These are phyloP conservation scores for Lineus longissimus DNA, from an alignment of 1,140 invertebrate species.

Conservation along the genomic window DNA sequence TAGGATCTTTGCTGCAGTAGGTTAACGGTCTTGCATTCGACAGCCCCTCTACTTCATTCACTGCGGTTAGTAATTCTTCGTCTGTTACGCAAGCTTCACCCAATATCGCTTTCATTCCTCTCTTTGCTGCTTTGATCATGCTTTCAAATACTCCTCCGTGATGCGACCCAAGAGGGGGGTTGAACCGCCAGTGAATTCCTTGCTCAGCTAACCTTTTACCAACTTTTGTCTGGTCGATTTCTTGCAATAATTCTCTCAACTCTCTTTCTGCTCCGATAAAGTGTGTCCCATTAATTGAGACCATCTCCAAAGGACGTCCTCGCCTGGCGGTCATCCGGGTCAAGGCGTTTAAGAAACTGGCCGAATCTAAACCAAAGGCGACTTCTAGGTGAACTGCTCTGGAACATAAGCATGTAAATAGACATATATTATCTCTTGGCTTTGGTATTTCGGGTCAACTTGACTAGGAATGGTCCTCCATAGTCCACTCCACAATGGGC, in stretches of 20 bases:
- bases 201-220: neutral
- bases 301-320: conserved; percentile 9
- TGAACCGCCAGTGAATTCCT: neutral
- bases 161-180: conserved; percentile 14
- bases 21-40: conserved; percentile 30
- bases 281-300: conserved; percentile 19
- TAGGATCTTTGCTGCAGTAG: conserved; percentile 18
- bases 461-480: conserved; percentile 14
- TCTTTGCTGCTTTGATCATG: conserved; percentile 11
- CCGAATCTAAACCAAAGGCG: conserved; percentile 8
- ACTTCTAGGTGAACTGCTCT: conserved; percentile 20
- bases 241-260: neutral
- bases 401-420: conserved; percentile 14
- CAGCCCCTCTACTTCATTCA: conserved; percentile 24
- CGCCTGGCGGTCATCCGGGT: conserved; percentile 2
- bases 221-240: neutral
- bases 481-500: conserved; percentile 10
- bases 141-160: conserved; percentile 13
- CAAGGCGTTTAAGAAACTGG: conserved; percentile 11
- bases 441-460: conserved; percentile 5
- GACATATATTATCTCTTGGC: conserved; percentile 16
- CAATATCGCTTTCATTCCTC: conserved; percentile 4
- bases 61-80: conserved; percentile 16
- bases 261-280: conserved; percentile 14
- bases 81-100: neutral